A percentile compares a stretch with the other conserved stretches of the same genome.
These are phyloP conservation scores for Sitobion miscanthi DNA, from an alignment of 1,140 invertebrate species.

Conservation along the genomic window DNA sequence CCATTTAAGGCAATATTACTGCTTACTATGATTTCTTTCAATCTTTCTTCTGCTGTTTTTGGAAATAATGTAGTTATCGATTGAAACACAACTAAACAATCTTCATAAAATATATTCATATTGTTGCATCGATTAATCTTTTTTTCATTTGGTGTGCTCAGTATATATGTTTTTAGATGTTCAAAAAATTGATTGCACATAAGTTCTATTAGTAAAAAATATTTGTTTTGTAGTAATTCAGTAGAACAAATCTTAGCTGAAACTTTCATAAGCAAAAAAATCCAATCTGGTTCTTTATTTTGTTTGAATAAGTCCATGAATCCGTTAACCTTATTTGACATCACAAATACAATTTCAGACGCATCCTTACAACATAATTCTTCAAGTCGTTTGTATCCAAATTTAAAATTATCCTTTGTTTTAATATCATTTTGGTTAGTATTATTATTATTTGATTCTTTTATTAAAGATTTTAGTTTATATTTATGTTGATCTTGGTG, in stretches of 20 bases:
- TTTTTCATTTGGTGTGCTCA: slow-evolving; percentile 25
- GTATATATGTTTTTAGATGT: slow-evolving; percentile 44
- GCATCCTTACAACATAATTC: slow-evolving; percentile 39
- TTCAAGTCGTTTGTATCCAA: slow-evolving; percentile 55
- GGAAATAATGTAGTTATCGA: slow-evolving; percentile 52
- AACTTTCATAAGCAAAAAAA: slow-evolving; percentile 53
- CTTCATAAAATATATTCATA: slow-evolving; percentile 43
- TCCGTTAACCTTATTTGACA: slow-evolving; percentile 41
- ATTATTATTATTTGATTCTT: not conserved
- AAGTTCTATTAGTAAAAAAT: slow-evolving; percentile 14
- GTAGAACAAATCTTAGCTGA: slow-evolving; percentile 40
- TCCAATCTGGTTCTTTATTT: slow-evolving; percentile 55
- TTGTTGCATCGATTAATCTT: slow-evolving; percentile 33
- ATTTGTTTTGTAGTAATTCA: slow-evolving; percentile 42
- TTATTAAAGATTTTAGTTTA: not conserved
- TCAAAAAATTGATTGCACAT: slow-evolving; percentile 31
- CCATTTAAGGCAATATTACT: slow-evolving; percentile 46
- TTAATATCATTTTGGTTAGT: not conserved
- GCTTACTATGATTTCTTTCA: slow-evolving; percentile 52
- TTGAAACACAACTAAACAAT: slow-evolving; percentile 53
- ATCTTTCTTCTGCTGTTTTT: slow-evolving; percentile 35
- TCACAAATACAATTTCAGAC: slow-evolving; percentile 46
- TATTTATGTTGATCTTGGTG: not conserved
- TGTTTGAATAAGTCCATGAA: slow-evolving; percentile 26
- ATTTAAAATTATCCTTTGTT: not conserved